A percentile compares a stretch with the other conserved stretches of the same genome.
phyloP scores from a whole-genome alignment of 2,888 invertebrate genomes.

The Loripinus fragilis region DNA sequence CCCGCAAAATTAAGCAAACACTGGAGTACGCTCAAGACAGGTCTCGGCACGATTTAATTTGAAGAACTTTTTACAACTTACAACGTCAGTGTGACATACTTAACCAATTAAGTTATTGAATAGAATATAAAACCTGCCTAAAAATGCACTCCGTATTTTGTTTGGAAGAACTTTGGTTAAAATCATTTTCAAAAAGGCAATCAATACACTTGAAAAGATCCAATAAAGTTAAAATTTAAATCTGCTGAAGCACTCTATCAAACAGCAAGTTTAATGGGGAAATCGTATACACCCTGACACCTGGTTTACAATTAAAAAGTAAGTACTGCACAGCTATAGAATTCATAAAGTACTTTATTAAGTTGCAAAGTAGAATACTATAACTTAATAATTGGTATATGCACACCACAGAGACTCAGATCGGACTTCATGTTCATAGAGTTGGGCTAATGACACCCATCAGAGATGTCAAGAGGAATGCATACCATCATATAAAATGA shows the following conservation, averaged over 20 bases:
- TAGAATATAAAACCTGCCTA: background rate
- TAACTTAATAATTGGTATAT: too few species aligned
- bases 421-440: too few species aligned
- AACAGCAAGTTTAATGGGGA: background rate
- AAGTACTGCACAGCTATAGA: too few species aligned
- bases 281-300: background rate
- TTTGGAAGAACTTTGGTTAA: slow-evolving; percentile 1
- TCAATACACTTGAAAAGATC: background rate
- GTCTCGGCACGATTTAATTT: background rate
- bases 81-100: background rate
- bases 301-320: background rate
- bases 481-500: too few species aligned
- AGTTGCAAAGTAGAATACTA: too few species aligned
- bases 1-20: slow-evolving; percentile 1
- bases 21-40: background rate
- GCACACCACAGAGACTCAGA: too few species aligned
- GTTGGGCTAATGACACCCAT: too few species aligned
- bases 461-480: too few species aligned
- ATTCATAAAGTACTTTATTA: too few species aligned
- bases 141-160: background rate
- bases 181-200: background rate
- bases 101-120: background rate
- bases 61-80: slow-evolving; percentile 1
- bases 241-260: background rate
- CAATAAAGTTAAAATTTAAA: background rate